Evolutionary conservation across 1,140 invertebrate species (phyloP).

Genomic region (Bombyx mandarina): DNA sequence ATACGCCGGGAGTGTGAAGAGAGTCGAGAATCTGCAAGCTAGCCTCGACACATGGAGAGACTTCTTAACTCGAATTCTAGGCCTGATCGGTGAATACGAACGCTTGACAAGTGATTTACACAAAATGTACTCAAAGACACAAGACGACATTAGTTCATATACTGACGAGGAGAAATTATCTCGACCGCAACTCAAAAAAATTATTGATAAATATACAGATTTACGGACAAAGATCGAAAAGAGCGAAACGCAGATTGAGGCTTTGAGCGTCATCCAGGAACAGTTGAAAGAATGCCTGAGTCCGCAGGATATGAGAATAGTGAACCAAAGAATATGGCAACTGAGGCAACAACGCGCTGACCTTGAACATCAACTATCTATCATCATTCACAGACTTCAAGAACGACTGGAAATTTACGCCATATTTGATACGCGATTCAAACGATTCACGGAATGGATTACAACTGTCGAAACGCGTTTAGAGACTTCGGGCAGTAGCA

Average conservation of each 20-base stretch:
- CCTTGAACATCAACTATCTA: conserved; percentile 82
- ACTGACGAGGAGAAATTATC: conserved; percentile 53
- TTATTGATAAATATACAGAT: conserved; percentile 73
- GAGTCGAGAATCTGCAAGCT: conserved; percentile 83
- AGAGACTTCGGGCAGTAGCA: conserved; percentile 72
- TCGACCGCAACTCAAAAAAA: conserved; percentile 66
- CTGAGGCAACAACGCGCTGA: conserved; percentile 85
- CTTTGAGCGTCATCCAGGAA: conserved; percentile 81
- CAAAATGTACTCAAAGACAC: conserved; percentile 72
- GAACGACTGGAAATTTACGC: conserved; percentile 81
- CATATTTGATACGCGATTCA: conserved; percentile 79
- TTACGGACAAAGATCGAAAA: conserved; percentile 73
- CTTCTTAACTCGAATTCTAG: conserved; percentile 76
- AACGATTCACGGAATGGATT: conserved; percentile 79
- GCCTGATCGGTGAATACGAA: conserved; percentile 74
- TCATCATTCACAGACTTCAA: conserved; percentile 81
- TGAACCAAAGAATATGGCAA: conserved; percentile 80
- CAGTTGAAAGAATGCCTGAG: conserved; percentile 88
- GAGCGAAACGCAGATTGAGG: conserved; percentile 75
- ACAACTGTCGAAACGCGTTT: conserved; percentile 76
- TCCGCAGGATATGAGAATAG: conserved; percentile 87
- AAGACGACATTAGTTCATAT: conserved; percentile 70
- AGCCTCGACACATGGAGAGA: conserved; percentile 87
- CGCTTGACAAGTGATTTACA: conserved; percentile 72
- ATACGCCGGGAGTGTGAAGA: conserved; percentile 80